Conservation (phyloP, 2,888 invertebrate species). For the Ectemnius cavifrons region DNA sequence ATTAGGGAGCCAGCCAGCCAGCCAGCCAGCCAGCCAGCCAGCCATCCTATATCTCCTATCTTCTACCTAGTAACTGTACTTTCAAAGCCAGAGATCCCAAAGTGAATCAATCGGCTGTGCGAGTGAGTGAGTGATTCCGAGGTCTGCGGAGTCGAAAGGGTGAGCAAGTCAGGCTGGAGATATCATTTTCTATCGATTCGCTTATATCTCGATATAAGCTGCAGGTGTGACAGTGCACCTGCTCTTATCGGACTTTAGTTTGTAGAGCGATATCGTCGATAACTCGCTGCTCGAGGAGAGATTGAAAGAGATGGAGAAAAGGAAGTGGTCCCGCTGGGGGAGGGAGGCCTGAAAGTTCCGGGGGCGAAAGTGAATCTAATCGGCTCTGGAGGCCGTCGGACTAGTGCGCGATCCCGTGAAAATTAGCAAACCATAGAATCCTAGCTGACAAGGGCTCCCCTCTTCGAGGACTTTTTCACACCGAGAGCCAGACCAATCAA, state of each 20-base stretch:
- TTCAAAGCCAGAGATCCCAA: no score
- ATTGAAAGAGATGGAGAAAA: not conserved
- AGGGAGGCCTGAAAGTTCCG: no score
- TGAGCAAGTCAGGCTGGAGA: no score
- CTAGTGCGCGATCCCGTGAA: constrained; percentile 68
- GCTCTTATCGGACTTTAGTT: constrained; percentile 46
- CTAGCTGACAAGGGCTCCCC: constrained; percentile 42
- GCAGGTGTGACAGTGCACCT: constrained; percentile 65
- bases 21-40: constrained; percentile 21
- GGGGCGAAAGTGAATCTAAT: constrained; percentile 62
- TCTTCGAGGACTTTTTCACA: constrained; percentile 43
- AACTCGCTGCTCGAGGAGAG: constrained; percentile 1
- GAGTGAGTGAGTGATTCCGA: no score
- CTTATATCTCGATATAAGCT: no score
- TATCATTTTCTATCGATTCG: no score
- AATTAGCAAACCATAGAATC: constrained; percentile 73
- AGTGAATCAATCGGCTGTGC: no score
- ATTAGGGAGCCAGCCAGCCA: constrained; percentile 63
- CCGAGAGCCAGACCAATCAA: constrained; percentile 52
- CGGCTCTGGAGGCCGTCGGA: constrained; percentile 66
- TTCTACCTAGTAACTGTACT: no score
- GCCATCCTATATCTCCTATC: no score
- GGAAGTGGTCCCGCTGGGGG: no score
- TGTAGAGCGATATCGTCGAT: constrained; percentile 1
- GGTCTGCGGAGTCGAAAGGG: no score